Base-by-base conservation (phyloP, 2,888 invertebrate genomes). In the Agrotis exclamationis region DNA sequence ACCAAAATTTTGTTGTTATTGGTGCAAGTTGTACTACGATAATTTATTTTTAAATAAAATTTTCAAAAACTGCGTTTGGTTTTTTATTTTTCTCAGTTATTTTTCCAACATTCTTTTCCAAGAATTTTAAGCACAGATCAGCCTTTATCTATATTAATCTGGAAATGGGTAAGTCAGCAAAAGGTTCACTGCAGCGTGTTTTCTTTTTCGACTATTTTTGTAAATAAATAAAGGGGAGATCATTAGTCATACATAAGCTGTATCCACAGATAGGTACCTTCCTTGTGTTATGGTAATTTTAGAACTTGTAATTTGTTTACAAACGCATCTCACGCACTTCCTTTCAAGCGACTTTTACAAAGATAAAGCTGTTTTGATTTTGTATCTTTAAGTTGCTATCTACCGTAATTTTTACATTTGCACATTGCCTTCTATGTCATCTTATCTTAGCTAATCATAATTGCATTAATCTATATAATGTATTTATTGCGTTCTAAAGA, bases 31-130 rank as follows among this genome's bases (percentile, higher is more conserved):
- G 95, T 95, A 94, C 93, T 94, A 93, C 92, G 87, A 95, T 96
- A 95, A 96, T 96, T 96, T 96, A 96, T 96, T 96, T 96, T 96
- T 96, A 94, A 96, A 96, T 95, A 95, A 96, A 96, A 95, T 79
- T 89, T 85, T 88, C 81, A 76, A 90, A 94, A 93, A 92, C 77
- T 79, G 60, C 51, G 60, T 47, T 39, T 11, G 39, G 1, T 14
- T 57, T 62, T 64, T 79, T 11, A 71, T 69, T 86, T 50, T 86
- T 87, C 83, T 11, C 9, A 11, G 84, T 82, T 74, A 53, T 33
- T 22, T 2, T 13, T 13, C n/a, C 0, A 16, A 18, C 28, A 24
- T 44, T 9, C 16, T 45, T 47, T 47, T 28, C 5, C 14, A n/a
- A 9, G 20, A 16, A 3, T 6, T 14, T 20, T 7, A 11, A 2